phyloP scores from a whole-genome alignment of 2,797 vertebrate species.

The Neomorphus geoffroyi region DNA sequence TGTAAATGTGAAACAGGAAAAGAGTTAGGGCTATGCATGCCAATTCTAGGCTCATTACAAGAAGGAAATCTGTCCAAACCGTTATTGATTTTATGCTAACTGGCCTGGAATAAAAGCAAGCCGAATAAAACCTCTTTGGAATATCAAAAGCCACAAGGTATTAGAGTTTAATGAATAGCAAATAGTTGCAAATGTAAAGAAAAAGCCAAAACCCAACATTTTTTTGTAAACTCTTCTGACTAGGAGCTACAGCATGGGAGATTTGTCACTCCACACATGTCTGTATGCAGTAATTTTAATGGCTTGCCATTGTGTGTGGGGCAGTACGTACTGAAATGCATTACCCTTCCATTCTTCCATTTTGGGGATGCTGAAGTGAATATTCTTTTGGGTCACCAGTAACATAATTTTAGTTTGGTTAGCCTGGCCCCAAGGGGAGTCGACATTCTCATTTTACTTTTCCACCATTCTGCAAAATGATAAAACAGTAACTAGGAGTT shows the following conservation, averaged over 20 bases:
- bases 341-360: neutral
- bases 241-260: neutral
- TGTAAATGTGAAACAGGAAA: neutral
- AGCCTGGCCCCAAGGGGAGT: neutral
- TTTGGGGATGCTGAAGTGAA: neutral
- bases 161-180: neutral
- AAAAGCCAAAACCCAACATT: neutral
- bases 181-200: neutral
- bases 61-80: neutral
- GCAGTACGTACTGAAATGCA: neutral
- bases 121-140: neutral
- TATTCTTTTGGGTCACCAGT: neutral
- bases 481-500: neutral
- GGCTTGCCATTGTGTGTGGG: neutral
- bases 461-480: neutral
- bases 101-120: conserved; percentile 6
- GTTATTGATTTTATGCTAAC: neutral
- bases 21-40: neutral
- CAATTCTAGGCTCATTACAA: neutral
- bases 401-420: neutral
- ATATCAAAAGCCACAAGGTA: neutral
- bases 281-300: neutral
- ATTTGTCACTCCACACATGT: neutral
- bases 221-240: neutral
- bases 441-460: neutral